Evolutionary conservation across 2,113 vertebrate genomes (phyloP), one percentile per base, ranked within the genome.

Genomic region (Hyperoodon ampullatus): DNA sequence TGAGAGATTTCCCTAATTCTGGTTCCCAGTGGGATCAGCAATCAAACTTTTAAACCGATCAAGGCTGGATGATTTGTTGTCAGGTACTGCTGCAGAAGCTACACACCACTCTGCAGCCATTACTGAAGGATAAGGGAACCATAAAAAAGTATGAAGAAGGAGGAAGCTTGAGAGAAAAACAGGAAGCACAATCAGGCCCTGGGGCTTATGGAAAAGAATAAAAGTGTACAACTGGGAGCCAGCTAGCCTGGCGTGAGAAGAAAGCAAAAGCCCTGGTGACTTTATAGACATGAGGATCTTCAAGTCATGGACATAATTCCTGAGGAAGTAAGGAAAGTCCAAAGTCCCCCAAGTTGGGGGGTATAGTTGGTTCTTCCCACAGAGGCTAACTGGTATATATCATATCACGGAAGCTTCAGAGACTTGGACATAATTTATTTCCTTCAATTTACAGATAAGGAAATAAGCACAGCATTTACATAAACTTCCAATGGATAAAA

Each of bases 101-200:
- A 19, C 0, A 30, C 2, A 10, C 21, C 21, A 35, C 21, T 89
- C 13, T 63, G 47, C 1, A n/a, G 33, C 30, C 74, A 53, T 21
- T 39, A 15, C 0, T 11, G 12, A 44, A 71, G 15, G 65, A 58
- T 0, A 39, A 2, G 16, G 30, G 24, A 39, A 39, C 6, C 53
- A 53, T 21, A 26, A 50, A 33, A 44, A 28, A 50, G 21, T 11
- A 44, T 3, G 15, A 35, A 55, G 33, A 65, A 28, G 18, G 19
- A 3, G 21, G 42, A 14, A 23, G 2, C 3, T 55, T 35, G 39
- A 50, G 74, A 83, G 58, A 61, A 82, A n/a, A 30, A 74, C 60
- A 94, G 44, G 60, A 60, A 30, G 28, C 61, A 94, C 86, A 82
- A 23, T 44, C 28, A 60, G 42, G 11, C 23, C 35, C 23, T 2